phyloP scores from a whole-genome alignment of 2,888 invertebrate genomes.

The Scotopteryx bipunctaria region DNA sequence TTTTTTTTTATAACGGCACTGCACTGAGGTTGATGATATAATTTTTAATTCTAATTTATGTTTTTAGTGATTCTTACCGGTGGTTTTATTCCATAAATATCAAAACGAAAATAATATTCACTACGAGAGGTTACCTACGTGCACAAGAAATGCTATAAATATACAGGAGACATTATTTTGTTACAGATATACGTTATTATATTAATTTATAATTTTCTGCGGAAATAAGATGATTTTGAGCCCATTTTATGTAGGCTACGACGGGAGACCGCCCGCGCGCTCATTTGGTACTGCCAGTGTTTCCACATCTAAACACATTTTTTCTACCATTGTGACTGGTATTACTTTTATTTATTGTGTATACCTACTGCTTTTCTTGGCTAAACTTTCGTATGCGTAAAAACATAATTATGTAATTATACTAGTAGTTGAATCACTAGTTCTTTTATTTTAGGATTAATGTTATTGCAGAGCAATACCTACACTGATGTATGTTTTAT shows the following conservation, averaged over 20 bases:
- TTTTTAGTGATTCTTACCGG: constrained; percentile 35
- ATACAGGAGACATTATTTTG: constrained; percentile 59
- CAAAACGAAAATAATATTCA: constrained; percentile 24
- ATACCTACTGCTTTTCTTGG: too few species aligned
- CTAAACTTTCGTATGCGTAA: too few species aligned
- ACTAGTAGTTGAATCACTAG: too few species aligned
- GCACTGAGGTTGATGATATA: constrained; percentile 11
- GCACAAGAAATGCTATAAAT: constrained; percentile 68
- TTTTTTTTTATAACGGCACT: constrained; percentile 20
- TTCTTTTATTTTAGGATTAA: too few species aligned
- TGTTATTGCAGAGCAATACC: too few species aligned
- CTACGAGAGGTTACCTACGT: constrained; percentile 44
- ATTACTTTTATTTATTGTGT: too few species aligned
- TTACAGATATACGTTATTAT: constrained; percentile 43
- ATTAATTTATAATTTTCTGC: constrained; percentile 58
- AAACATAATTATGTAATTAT: too few species aligned
- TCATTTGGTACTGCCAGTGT: constrained; percentile 56
- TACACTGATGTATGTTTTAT: too few species aligned
- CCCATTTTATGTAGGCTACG: constrained; percentile 58
- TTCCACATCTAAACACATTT: constrained; percentile 42
- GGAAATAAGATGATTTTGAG: constrained; percentile 49
- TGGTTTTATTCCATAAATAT: constrained; percentile 25
- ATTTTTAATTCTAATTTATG: constrained; percentile 2
- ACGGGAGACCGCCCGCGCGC: constrained; percentile 58
- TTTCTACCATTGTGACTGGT: constrained; percentile 37